These are phyloP conservation scores for Leptinotarsa rubiginosa DNA, from an alignment of 2,888 invertebrate species.

Conservation along the genomic window DNA sequence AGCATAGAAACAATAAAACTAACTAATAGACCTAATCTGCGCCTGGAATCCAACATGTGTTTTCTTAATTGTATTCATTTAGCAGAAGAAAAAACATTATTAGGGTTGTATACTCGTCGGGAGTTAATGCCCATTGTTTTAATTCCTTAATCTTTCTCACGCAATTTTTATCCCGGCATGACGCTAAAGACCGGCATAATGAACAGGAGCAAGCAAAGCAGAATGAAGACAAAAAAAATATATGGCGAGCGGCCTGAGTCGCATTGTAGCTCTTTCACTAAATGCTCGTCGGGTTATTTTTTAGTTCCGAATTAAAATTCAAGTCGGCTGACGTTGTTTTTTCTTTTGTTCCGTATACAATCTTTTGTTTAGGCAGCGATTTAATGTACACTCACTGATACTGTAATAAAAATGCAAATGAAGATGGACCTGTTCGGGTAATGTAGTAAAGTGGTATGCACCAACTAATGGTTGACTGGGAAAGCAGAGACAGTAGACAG, in stretches of 20 bases:
- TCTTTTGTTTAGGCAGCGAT: conserved; percentile 61
- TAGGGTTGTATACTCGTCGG: conserved; percentile 33
- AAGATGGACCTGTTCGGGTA: conserved; percentile 46
- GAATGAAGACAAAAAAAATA: conserved; percentile 32
- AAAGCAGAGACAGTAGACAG: conserved; percentile 32
- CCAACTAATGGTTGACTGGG: conserved; percentile 31
- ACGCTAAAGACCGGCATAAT: conserved; percentile 46
- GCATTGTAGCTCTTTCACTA: conserved; percentile 48
- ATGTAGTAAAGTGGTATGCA: conserved; percentile 35
- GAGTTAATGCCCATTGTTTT: conserved; percentile 45
- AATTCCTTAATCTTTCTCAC: conserved; percentile 46
- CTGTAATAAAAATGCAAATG: conserved; percentile 63
- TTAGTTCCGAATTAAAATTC: conserved; percentile 61
- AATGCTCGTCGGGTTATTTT: conserved; percentile 47
- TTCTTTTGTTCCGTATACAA: conserved; percentile 57
- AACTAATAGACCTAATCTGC: conserved; percentile 35
- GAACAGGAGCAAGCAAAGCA: conserved; percentile 43
- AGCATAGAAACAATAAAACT: conserved; percentile 33
- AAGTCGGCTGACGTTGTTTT: conserved; percentile 62
- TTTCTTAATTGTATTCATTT: conserved; percentile 37
- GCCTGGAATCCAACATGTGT: conserved; percentile 36
- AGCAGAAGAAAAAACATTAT: conserved; percentile 38
- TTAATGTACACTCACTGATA: conserved; percentile 56
- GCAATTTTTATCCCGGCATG: conserved; percentile 42
- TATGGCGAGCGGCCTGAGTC: conserved; percentile 37